Evolutionary conservation across 2,888 invertebrate species (phyloP).

Genomic region (Disparrhopalites patrizii): DNA sequence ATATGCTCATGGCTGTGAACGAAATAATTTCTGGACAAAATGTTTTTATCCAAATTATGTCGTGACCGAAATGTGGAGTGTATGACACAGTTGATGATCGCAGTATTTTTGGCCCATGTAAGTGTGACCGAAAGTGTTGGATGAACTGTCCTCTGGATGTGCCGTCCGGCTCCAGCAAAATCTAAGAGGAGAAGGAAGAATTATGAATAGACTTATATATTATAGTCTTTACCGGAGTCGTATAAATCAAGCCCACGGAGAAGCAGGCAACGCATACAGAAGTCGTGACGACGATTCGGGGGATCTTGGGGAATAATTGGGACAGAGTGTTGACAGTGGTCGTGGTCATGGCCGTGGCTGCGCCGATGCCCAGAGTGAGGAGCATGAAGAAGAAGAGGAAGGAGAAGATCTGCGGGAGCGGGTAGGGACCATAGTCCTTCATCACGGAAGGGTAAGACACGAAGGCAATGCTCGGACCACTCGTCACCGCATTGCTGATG

Average conservation of each 20-base stretch:
- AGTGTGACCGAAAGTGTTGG: too few relatives aligned
- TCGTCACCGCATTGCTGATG: slow-evolving; percentile 55
- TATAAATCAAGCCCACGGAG: slow-evolving; percentile 48
- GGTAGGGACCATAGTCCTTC: slow-evolving; percentile 59
- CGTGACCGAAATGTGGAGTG: too few relatives aligned
- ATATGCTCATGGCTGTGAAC: too few relatives aligned
- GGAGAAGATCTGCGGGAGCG: slow-evolving; percentile 54
- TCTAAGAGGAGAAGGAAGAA: too few relatives aligned
- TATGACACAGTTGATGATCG: too few relatives aligned
- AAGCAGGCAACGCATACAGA: slow-evolving; percentile 47
- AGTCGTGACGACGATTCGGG: slow-evolving; percentile 49
- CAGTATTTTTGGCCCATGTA: too few relatives aligned
- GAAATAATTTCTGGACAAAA: too few relatives aligned
- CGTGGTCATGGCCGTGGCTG: slow-evolving; percentile 55
- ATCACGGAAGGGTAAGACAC: slow-evolving; percentile 81
- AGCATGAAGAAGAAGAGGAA: slow-evolving; percentile 59
- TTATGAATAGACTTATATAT: too few relatives aligned
- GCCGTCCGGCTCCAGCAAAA: too few relatives aligned
- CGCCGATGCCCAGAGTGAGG: slow-evolving; percentile 58
- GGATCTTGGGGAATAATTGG: slow-evolving; percentile 54
- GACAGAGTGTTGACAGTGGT: slow-evolving; percentile 55
- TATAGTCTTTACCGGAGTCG: slow-evolving; percentile 49
- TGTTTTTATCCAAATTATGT: too few relatives aligned
- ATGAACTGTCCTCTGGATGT: too few relatives aligned
- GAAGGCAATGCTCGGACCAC: slow-evolving; percentile 73